Percentiles rank a stretch among this genome's conserved stretches.
These are phyloP conservation scores for Xanthia icteritia DNA, from an alignment of 2,888 invertebrate species.

Conservation along the genomic window DNA sequence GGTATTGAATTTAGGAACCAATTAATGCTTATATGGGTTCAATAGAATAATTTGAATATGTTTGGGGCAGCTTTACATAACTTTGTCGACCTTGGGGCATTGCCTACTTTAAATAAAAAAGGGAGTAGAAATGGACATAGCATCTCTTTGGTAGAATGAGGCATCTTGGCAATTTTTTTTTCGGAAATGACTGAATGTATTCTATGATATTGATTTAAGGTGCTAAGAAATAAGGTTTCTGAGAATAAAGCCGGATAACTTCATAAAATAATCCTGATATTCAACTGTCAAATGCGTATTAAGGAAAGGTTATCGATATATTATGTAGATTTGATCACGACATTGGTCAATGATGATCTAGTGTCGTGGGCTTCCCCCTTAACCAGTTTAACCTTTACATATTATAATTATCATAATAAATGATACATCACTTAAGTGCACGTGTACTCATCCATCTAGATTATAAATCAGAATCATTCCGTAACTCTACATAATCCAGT, in stretches of 20 bases:
- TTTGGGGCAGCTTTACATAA: neutral
- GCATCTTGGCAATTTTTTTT: neutral
- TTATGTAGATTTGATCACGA: constrained; percentile 7
- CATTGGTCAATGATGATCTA: constrained; percentile 10
- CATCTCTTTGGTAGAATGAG: neutral
- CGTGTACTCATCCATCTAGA: constrained; percentile 19
- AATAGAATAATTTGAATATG: constrained; percentile 5
- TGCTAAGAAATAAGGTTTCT: neutral
- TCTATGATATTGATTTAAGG: neutral
- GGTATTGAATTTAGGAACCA: constrained; percentile 28
- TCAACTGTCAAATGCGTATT: neutral
- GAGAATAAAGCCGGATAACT: neutral
- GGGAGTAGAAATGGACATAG: too few species aligned
- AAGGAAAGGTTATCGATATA: neutral
- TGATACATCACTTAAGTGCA: constrained; percentile 13
- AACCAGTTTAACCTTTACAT: constrained; percentile 8
- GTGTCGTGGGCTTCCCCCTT: constrained; percentile 14
- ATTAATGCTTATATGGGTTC: constrained; percentile 30
- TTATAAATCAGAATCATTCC: constrained; percentile 28
- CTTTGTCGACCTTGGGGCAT: neutral
- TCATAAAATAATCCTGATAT: neutral
- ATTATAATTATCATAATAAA: neutral
- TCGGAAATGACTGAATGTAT: neutral
- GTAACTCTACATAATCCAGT: constrained; percentile 19
- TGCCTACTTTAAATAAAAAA: neutral